These are phyloP conservation scores for Eustalomyia histrio DNA, from an alignment of 2,888 invertebrate species.

Conservation along the genomic window DNA sequence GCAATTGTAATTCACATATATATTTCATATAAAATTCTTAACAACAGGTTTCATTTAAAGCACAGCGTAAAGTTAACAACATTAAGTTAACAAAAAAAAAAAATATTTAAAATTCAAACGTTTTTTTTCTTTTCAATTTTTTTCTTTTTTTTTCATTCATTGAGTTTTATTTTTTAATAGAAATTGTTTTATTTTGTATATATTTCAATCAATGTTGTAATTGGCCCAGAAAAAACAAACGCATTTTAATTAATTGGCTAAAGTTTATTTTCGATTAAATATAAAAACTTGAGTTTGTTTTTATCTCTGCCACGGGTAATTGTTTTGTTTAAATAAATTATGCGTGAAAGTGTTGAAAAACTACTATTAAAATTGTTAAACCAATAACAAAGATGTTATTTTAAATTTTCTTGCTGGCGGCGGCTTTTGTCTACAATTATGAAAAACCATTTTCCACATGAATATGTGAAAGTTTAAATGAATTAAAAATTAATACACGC, in stretches of 20 bases:
- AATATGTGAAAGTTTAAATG: conserved; percentile 61
- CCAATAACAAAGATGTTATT: not conserved
- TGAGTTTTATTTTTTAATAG: not conserved
- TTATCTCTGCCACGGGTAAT: conserved; percentile 2
- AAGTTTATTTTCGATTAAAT: conserved; percentile 22
- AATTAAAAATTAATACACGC: conserved; percentile 54
- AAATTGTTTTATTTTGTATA: not conserved
- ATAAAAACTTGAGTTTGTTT: not conserved
- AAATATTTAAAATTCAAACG: not conserved
- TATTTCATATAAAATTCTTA: conserved; percentile 4
- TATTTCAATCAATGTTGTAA: not conserved
- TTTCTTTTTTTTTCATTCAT: not conserved
- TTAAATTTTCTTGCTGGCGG: not conserved
- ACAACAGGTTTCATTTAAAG: conserved; percentile 18
- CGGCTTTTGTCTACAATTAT: not conserved
- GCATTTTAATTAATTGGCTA: conserved; percentile 40
- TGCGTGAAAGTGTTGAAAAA: conserved; percentile 65
- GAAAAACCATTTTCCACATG: conserved; percentile 34
- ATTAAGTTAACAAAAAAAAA: not conserved
- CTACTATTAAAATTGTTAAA: conserved; percentile 5
- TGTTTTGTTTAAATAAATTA: conserved; percentile 58
- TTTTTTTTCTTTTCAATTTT: no score
- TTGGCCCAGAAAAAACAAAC: conserved; percentile 34
- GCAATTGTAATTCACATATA: not conserved
- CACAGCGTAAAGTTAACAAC: conserved; percentile 22